Base-by-base conservation (phyloP, 2,888 invertebrate species). In the Oscheius sp. region DNA sequence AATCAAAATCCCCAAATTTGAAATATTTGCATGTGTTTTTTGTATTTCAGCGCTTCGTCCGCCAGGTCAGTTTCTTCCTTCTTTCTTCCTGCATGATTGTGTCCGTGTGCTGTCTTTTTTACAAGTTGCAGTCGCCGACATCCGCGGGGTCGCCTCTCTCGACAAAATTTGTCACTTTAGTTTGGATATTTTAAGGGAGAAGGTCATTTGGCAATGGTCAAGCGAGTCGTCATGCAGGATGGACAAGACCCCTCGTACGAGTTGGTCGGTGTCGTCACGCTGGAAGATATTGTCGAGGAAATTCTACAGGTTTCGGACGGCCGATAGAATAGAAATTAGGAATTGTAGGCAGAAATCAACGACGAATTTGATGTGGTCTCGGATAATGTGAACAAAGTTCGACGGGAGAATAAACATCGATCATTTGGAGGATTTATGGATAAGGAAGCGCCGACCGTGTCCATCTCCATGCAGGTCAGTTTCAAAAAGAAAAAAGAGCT, bases 211-310 rank as follows among this genome's bases (percentile, higher is more conserved):
- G 96, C 97, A 2, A 95, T 99, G 89, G 96, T 98, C 0, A 95
- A 96, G 87, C 92, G 94, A 72, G 94, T 97, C 35, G 81, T 83
- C 1, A 73, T 76, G n/a, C 93, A 92, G 84, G 93, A 92, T 85
- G 95, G 95, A n/a, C 43, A 77, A 25, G 96, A 96, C 91, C 95
- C 95, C 0, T 94, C 94, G 89, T 96, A 95, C 89, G 95, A 96
- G 90, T 94, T 95, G 5, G 92, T 95, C 58, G 98, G 98, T 0
- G 91, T 98, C 69, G 93, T 98, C 18, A 99, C 98, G 0, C 90
- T 99, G 52, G 87, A 87, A 72, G 87, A 87, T 71, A 87, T 87
- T 73, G 82, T 84, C 9, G 84, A 84, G 66, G 83, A 84, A 63
- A 84, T 84, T 63, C 68, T 84, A 43, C 83, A 83, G 77, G 82